These are phyloP conservation scores for Recurvirostra avosetta DNA, from an alignment of 2,113 vertebrate genomes.

Conservation along the genomic window DNA sequence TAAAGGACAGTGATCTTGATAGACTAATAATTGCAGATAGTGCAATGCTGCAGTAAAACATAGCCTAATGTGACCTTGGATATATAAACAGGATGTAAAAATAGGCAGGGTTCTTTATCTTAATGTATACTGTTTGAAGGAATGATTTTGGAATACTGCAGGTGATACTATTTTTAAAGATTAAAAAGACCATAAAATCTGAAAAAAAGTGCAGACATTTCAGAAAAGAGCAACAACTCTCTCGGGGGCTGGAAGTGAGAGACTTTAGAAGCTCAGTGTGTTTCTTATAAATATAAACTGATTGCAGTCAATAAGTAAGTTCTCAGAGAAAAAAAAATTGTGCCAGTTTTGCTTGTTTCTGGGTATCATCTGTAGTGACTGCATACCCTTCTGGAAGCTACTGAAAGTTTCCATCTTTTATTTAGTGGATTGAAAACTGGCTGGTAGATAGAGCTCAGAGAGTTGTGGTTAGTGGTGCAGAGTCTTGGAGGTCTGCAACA, in stretches of 20 bases:
- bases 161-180: not conserved
- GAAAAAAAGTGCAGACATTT: not conserved
- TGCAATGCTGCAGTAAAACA: not conserved
- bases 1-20: not conserved
- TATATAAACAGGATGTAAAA: not conserved
- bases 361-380: not conserved
- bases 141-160: not conserved
- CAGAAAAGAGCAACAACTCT: not conserved
- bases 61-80: not conserved
- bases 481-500: too few relatives aligned
- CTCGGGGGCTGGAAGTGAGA: not conserved
- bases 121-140: not conserved
- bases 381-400: not conserved
- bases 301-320: not conserved
- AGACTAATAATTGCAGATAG: not conserved
- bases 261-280: not conserved
- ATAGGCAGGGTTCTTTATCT: not conserved
- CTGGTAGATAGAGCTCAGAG: too few relatives aligned
- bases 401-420: not conserved
- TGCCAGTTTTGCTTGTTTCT: not conserved
- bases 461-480: too few relatives aligned
- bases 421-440: too few relatives aligned
- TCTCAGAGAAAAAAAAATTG: not conserved
- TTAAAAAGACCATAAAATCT: not conserved
- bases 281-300: not conserved